Evolutionary conservation across 2,797 vertebrate species (phyloP).

Genomic region (Hoplostethus atlanticus): DNA sequence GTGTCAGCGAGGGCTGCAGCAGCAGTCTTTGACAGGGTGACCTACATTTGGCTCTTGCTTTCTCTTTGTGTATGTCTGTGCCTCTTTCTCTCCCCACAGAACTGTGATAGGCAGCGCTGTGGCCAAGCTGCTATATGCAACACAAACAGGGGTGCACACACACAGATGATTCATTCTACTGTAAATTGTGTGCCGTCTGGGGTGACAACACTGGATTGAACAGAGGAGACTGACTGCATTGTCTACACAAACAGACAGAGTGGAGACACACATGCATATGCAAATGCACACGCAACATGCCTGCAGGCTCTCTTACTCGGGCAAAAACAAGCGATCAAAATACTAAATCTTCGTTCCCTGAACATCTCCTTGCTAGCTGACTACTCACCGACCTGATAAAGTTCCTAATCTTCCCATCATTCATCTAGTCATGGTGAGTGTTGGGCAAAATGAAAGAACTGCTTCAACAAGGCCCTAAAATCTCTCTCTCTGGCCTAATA

Average conservation of each 20-base stretch:
- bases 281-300: neutral
- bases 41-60: slow-evolving; percentile 74
- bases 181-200: slow-evolving; percentile 36
- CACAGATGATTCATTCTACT: slow-evolving; percentile 33
- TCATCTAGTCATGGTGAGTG: neutral
- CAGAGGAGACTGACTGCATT: slow-evolving; percentile 30
- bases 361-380: slow-evolving; percentile 15
- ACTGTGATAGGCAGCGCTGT: slow-evolving; percentile 9
- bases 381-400: slow-evolving; percentile 2
- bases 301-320: slow-evolving; percentile 22
- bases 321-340: slow-evolving; percentile 21
- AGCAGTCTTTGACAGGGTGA: slow-evolving; percentile 64
- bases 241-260: slow-evolving; percentile 29
- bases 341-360: slow-evolving; percentile 24
- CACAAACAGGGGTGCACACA: slow-evolving; percentile 3
- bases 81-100: slow-evolving; percentile 16
- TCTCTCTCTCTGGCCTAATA: neutral
- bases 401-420: neutral
- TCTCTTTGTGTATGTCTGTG: slow-evolving; percentile 30
- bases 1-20: slow-evolving; percentile 40
- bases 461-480: neutral
- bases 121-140: slow-evolving; percentile 19
- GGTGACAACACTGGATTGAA: slow-evolving; percentile 17
- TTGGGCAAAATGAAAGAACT: neutral
- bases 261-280: neutral